Evolutionary conservation across 2,113 vertebrate species (phyloP).

Genomic region (Mustelus asterias): DNA sequence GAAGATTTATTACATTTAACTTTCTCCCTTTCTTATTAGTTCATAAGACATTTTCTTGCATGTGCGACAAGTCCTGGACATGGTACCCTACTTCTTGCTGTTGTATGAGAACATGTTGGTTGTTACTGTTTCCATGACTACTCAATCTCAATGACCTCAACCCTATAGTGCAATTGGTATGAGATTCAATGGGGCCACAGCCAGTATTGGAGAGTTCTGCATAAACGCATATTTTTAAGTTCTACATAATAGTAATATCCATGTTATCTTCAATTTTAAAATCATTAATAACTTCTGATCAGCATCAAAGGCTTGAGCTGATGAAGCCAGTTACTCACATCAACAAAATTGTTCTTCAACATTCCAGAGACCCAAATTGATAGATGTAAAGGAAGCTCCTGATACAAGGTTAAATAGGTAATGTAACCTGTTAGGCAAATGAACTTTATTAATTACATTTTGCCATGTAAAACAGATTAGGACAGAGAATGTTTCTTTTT

Average conservation of each 20-base stretch:
- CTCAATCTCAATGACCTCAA: too few species aligned
- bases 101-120: not conserved
- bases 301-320: not conserved
- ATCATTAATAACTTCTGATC: not conserved
- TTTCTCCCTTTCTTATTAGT: not conserved
- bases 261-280: not conserved
- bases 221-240: too few species aligned
- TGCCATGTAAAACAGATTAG: not conserved
- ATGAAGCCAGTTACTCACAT: not conserved
- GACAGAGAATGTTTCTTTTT: not conserved
- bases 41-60: not conserved
- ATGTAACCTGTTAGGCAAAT: not conserved
- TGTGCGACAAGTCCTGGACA: not conserved
- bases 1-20: not conserved
- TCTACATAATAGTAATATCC: too few species aligned
- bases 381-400: not conserved
- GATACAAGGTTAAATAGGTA: not conserved
- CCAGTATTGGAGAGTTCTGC: too few species aligned
- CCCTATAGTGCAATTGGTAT: too few species aligned
- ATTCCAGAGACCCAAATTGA: not conserved
- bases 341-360: not conserved
- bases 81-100: not conserved
- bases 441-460: not conserved
- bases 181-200: too few species aligned
- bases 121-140: too few species aligned